Evolutionary conservation across 1,140 invertebrate genomes (phyloP).

Genomic region (Littorina saxatilis): DNA sequence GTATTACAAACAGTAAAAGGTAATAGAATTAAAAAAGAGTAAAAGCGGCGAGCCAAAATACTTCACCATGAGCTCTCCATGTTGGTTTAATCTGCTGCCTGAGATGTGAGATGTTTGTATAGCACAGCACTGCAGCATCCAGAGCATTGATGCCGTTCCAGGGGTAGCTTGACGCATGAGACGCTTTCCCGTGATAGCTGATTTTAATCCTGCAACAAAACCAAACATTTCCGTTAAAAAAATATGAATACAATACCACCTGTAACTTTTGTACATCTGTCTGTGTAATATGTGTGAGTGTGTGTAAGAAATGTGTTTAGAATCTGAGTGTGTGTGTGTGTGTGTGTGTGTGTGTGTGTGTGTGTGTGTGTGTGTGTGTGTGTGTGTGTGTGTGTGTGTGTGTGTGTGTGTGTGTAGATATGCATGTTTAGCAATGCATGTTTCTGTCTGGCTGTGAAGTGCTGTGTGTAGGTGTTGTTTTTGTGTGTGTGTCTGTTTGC

Average conservation of each 20-base stretch:
- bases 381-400: background rate
- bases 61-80: conserved; percentile 46
- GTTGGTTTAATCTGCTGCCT: conserved; percentile 63
- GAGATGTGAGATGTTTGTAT: conserved; percentile 65
- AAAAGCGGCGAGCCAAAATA: no score
- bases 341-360: background rate
- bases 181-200: conserved; percentile 60
- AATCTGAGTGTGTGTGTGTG: background rate
- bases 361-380: background rate
- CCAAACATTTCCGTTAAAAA: no score
- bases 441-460: no score
- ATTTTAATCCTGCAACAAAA: conserved; percentile 2
- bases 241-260: no score
- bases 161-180: conserved; percentile 67
- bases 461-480: no score
- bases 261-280: no score
- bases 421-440: no score
- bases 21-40: background rate
- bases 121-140: conserved; percentile 71
- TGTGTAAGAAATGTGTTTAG: no score
- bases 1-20: no score
- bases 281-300: no score
- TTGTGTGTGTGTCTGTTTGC: no score
- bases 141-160: conserved; percentile 71
- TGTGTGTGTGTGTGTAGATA: no score